Percentiles rank a stretch among this genome's conserved stretches.
Conservation (phyloP, 2,888 invertebrate genomes). For the Acrobasis repandana region DNA sequence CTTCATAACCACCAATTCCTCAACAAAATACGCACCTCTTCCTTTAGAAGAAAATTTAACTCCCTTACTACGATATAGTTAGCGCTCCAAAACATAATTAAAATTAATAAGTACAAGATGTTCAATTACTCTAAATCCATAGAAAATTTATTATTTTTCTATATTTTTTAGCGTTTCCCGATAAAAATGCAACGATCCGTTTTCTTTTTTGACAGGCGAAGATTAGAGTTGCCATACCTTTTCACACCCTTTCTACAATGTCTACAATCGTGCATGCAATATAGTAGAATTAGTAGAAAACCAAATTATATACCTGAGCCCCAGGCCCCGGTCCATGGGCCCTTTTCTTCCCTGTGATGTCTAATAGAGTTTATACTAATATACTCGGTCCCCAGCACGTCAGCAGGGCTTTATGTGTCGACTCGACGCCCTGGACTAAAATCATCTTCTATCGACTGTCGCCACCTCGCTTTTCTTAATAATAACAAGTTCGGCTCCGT, state of each 20-base stretch:
- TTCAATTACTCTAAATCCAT: constrained; percentile 72
- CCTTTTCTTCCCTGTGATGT: too few relatives aligned
- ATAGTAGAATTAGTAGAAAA: constrained; percentile 2
- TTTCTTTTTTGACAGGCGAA: constrained; percentile 62
- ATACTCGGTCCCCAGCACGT: too few relatives aligned
- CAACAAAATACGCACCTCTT: constrained; percentile 85
- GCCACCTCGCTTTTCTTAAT: too few relatives aligned
- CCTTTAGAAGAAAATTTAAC: constrained; percentile 89
- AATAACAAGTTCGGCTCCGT: too few relatives aligned
- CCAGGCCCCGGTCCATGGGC: too few relatives aligned
- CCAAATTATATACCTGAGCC: too few relatives aligned
- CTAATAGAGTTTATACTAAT: too few relatives aligned
- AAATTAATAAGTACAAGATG: constrained; percentile 69
- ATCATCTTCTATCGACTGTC: too few relatives aligned
- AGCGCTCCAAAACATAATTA: constrained; percentile 92
- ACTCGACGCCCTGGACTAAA: too few relatives aligned
- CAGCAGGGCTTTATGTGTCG: too few relatives aligned
- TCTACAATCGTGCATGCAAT: background rate
- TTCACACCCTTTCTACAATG: background rate
- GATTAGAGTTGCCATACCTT: constrained; percentile 38
- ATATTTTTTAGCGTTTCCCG: constrained; percentile 57
- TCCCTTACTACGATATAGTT: constrained; percentile 88
- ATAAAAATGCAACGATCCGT: constrained; percentile 69
- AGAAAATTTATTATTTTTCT: constrained; percentile 66
- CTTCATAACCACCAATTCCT: constrained; percentile 70